Base-by-base conservation (phyloP, 2,888 invertebrate genomes). In the Saturnia pavonia region DNA sequence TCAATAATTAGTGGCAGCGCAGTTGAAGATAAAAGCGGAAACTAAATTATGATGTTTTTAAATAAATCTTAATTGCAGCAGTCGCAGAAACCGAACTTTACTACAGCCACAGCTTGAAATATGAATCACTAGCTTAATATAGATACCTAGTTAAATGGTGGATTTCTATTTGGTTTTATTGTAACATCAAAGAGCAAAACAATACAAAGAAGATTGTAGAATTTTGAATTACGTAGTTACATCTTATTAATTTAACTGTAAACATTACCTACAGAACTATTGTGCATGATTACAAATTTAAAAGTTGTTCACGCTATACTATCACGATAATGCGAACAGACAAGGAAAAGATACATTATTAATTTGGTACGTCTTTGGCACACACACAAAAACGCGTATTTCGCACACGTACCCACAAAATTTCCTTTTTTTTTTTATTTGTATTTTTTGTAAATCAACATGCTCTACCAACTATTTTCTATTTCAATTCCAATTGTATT, bases 121-220 rank as follows among this genome's bases (percentile, higher is more conserved):
- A 60, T 54, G 54, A 54, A 54, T 27, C 57, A 60, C 27, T 60
- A 25, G 27, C 14, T 27, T 27, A 60, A 60, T 27, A 27, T 27
- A 60, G 27, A 60, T 60, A n/a, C n/a, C n/a, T n/a, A 60, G 22
- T 60, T 3, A 19, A 19, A 51, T 51, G 19, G 48, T 14, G 27
- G 54, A 60, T 60, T 60, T 60, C 57, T 60, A 60, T 25, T 60
- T 60, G 25, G n/a, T 60, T 14, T 27, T 60, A 27, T 25, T 27
- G 4, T 25, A 60, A 27, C 16, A 60, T 60, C 25, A 60, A 60
- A 60, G 57, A 27, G 57, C 27, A 60, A 4, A 22, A 54, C 9
- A 54, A 11, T 22, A 54, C 22, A 54, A 54, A 6, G 34, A 34
- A 16, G 3, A 48, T 48, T 48, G 22, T 54, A 22, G 22, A 54